phyloP scores from a whole-genome alignment of 1,140 invertebrate genomes.

The Listronotus bonariensis region DNA sequence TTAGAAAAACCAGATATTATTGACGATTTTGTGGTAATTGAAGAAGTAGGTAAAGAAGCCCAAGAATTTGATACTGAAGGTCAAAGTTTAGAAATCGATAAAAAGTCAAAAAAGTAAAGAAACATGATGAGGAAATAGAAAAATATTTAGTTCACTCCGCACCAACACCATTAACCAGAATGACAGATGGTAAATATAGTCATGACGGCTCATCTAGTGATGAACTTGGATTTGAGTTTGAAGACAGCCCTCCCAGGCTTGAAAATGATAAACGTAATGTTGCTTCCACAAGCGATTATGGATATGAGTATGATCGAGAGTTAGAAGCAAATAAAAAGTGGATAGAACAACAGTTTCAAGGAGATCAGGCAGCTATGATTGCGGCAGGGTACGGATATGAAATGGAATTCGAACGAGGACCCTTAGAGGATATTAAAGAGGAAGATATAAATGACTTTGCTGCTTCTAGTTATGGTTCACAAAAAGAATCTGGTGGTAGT shows the following conservation, averaged over 20 bases:
- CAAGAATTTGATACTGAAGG: conserved; percentile 79
- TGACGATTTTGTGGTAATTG: conserved; percentile 85
- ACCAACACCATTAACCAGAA: conserved; percentile 62
- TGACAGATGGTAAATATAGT: conserved; percentile 57
- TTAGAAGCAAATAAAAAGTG: conserved; percentile 82
- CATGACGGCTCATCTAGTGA: conserved; percentile 60
- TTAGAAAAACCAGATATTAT: conserved; percentile 82
- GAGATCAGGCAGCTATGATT: conserved; percentile 66
- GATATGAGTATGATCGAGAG: conserved; percentile 58
- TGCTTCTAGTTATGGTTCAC: conserved; percentile 76
- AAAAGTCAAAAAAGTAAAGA: conserved; percentile 58
- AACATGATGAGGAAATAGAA: conserved; percentile 74
- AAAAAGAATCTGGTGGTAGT: conserved; percentile 79
- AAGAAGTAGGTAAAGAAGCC: conserved; percentile 83
- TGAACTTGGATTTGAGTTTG: conserved; percentile 74
- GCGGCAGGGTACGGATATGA: conserved; percentile 72
- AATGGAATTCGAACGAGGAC: conserved; percentile 70
- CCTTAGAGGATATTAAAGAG: conserved; percentile 90
- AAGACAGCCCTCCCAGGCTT: conserved; percentile 71
- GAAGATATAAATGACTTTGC: conserved; percentile 84
- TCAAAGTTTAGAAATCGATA: conserved; percentile 73
- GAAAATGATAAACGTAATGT: conserved; percentile 55
- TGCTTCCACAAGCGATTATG: conserved; percentile 57
- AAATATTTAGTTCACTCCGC: conserved; percentile 70
- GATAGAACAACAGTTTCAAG: conserved; percentile 85